Percentiles rank a stretch among this genome's conserved stretches.
Conservation (phyloP, 64 coral and sea anemone species). For the Pocillopora damicornis region DNA sequence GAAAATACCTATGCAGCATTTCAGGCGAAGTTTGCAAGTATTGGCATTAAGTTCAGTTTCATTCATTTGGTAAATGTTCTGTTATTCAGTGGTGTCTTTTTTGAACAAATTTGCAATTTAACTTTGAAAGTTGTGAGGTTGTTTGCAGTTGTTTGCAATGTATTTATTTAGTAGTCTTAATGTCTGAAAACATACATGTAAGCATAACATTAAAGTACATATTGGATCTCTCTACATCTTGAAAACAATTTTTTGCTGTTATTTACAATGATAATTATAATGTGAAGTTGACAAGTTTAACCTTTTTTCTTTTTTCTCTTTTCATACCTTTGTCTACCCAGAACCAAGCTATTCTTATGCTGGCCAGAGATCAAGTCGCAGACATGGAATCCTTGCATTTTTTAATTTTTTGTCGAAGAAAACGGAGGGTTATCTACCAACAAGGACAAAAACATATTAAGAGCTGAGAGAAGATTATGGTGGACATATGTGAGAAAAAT, state of each 20-base stretch:
- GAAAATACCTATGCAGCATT: too few relatives aligned
- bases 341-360: slow-evolving; percentile 73
- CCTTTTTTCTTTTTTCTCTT: neutral
- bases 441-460: slow-evolving; percentile 70
- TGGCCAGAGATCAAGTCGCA: slow-evolving; percentile 65
- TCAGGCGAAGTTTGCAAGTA: too few relatives aligned
- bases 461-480: neutral
- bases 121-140: too few relatives aligned
- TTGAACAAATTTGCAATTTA: too few relatives aligned
- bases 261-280: too few relatives aligned
- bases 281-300: neutral
- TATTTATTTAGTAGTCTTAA: too few relatives aligned
- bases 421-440: slow-evolving; percentile 84
- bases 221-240: neutral
- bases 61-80: too few relatives aligned
- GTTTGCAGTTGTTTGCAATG: too few relatives aligned
- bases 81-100: too few relatives aligned
- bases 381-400: slow-evolving; percentile 82
- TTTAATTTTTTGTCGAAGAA: slow-evolving; percentile 86
- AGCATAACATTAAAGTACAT: too few relatives aligned
- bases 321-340: slow-evolving; percentile 7
- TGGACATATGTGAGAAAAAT: neutral
- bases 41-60: too few relatives aligned
- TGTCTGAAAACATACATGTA: too few relatives aligned
- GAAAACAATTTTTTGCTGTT: neutral